Evolutionary conservation across 35 echinoderm and acorn worm genomes (phyloP).

Genomic region (Eucidaris tribuloides): DNA sequence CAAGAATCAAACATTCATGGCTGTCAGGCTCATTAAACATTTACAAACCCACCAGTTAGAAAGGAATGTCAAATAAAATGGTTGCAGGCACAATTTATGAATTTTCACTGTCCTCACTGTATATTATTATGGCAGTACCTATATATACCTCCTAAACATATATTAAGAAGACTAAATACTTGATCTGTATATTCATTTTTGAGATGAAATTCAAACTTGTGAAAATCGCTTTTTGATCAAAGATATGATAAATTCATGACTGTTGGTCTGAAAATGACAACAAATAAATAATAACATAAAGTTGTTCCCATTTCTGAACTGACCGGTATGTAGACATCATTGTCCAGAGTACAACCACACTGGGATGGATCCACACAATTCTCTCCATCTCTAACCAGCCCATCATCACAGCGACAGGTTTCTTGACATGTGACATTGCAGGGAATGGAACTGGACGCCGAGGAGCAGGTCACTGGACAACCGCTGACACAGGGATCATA

Average conservation of each 20-base stretch:
- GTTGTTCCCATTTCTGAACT: slow-evolving; percentile 11
- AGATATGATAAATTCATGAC: slow-evolving; percentile 26
- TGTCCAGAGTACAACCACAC: slow-evolving; percentile 61
- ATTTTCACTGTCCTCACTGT: too few relatives aligned
- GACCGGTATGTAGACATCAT: slow-evolving; percentile 45
- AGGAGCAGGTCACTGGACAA: slow-evolving; percentile 77
- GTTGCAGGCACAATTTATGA: too few relatives aligned
- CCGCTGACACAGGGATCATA: slow-evolving; percentile 65
- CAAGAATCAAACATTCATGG: too few relatives aligned
- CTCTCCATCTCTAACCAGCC: slow-evolving; percentile 50
- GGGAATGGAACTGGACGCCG: neutral
- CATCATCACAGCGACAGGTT: slow-evolving; percentile 72
- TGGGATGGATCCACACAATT: slow-evolving; percentile 54
- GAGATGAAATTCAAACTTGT: too few relatives aligned
- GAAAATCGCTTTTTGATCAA: too few relatives aligned
- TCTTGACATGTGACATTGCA: slow-evolving; percentile 55
- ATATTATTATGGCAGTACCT: too few relatives aligned
- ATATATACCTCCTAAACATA: too few relatives aligned
- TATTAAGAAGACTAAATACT: too few relatives aligned
- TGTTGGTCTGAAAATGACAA: slow-evolving; percentile 30
- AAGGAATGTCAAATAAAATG: too few relatives aligned
- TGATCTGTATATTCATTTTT: too few relatives aligned
- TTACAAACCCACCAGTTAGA: too few relatives aligned
- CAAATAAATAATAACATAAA: slow-evolving; percentile 30
- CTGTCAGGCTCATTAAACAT: too few relatives aligned